These are phyloP conservation scores for Atrina japonica DNA, from an alignment of 2,888 invertebrate genomes.

Conservation along the genomic window DNA sequence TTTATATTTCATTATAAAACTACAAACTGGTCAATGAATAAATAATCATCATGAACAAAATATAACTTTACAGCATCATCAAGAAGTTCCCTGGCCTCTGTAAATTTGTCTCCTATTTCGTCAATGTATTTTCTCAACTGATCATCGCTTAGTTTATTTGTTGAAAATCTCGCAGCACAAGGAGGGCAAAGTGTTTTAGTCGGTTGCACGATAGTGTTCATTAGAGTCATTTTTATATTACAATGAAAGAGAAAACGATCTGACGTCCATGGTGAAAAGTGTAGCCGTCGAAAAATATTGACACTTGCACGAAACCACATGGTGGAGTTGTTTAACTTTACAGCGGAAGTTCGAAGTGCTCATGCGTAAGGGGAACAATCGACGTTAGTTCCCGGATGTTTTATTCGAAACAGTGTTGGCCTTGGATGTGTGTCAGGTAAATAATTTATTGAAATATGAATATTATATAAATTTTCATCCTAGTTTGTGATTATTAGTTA, in stretches of 20 bases:
- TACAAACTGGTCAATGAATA: too few relatives aligned
- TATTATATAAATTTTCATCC: not conserved
- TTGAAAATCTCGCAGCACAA: too few relatives aligned
- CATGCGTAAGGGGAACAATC: constrained; percentile 20
- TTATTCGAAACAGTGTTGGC: constrained; percentile 37
- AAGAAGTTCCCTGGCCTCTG: constrained; percentile 65
- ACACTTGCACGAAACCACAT: constrained; percentile 2
- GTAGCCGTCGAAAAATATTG: not conserved
- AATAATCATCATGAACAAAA: too few relatives aligned
- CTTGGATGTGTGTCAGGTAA: constrained; percentile 37
- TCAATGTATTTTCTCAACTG: constrained; percentile 61
- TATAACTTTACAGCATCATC: constrained; percentile 69
- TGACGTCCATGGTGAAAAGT: too few relatives aligned
- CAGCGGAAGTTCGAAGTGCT: constrained; percentile 8
- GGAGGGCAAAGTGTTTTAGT: too few relatives aligned
- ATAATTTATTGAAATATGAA: not conserved
- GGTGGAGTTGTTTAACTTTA: not conserved
- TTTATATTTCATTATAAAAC: too few relatives aligned
- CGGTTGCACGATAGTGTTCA: too few relatives aligned
- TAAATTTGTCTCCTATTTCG: constrained; percentile 59
- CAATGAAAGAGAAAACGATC: too few relatives aligned
- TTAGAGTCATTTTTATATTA: too few relatives aligned
- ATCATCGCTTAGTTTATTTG: constrained; percentile 5
- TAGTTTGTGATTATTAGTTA: not conserved
- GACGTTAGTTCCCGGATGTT: constrained; percentile 46